phyloP scores from a whole-genome alignment of 2,797 vertebrate species.

The Molossus alvarezi region DNA sequence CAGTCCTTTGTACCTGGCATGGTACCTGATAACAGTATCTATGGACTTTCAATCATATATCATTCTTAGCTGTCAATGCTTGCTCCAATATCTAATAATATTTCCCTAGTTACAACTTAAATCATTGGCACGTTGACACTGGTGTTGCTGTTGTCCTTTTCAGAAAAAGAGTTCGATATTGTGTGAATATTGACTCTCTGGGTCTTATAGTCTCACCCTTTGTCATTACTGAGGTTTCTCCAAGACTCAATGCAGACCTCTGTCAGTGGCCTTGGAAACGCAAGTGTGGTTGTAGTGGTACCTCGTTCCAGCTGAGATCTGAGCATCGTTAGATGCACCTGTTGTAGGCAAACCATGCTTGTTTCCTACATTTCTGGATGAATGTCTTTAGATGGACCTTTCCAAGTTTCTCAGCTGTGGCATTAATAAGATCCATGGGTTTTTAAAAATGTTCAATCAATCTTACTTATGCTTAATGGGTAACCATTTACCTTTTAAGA shows the following conservation, averaged over 20 bases:
- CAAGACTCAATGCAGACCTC: not conserved
- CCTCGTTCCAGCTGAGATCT: not conserved
- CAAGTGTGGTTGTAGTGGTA: not conserved
- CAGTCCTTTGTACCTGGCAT: not conserved
- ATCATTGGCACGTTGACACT: not conserved
- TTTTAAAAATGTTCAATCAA: constrained; percentile 1
- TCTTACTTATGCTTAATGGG: constrained; percentile 48
- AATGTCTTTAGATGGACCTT: not conserved
- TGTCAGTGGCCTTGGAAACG: not conserved
- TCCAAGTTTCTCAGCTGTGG: not conserved
- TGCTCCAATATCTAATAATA: not conserved
- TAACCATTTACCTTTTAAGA: constrained; percentile 48
- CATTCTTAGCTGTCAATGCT: not conserved
- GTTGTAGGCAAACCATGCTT: not conserved
- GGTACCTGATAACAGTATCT: not conserved
- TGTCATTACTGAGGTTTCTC: not conserved
- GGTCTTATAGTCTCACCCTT: not conserved
- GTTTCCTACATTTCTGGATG: not conserved
- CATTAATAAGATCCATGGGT: not conserved
- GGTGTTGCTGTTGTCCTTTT: not conserved
- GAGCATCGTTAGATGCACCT: not conserved
- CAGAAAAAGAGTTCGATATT: not conserved
- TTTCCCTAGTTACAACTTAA: constrained; percentile 43
- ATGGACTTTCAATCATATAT: not conserved
- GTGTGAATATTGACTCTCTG: not conserved